These are phyloP conservation scores for Coranthus polyacanthus DNA, from an alignment of 2,797 vertebrate species.

Conservation along the genomic window DNA sequence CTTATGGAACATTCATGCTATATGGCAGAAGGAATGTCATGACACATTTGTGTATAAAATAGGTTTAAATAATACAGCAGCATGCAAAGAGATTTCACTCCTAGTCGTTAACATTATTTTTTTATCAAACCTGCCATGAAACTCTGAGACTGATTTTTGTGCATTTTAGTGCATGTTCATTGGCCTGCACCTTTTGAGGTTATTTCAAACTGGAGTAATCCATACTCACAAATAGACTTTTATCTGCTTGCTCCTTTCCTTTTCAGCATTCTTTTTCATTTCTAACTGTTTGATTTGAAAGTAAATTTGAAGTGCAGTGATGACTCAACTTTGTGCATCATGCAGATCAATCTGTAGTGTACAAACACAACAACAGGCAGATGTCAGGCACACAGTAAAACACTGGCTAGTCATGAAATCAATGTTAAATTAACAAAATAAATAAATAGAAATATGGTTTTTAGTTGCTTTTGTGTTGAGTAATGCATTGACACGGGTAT, in stretches of 20 bases:
- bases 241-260: background rate
- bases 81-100: slow-evolving; percentile 48
- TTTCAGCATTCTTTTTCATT: background rate
- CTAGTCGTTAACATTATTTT: slow-evolving; percentile 9
- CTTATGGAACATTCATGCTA: slow-evolving; percentile 26
- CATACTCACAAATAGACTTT: slow-evolving; percentile 12
- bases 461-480: slow-evolving; percentile 12
- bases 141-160: slow-evolving; percentile 26
- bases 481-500: slow-evolving; percentile 16
- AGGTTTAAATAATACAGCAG: slow-evolving; percentile 21
- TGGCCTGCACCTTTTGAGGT: slow-evolving; percentile 6
- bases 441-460: slow-evolving; percentile 4
- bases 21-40: slow-evolving; percentile 35
- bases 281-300: slow-evolving; percentile 28
- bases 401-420: slow-evolving; percentile 13
- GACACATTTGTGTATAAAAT: slow-evolving; percentile 37
- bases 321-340: slow-evolving; percentile 25
- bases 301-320: slow-evolving; percentile 29
- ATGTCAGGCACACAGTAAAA: slow-evolving; percentile 37
- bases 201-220: slow-evolving; percentile 23
- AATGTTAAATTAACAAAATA: slow-evolving; percentile 20
- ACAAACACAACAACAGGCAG: slow-evolving; percentile 26
- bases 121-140: slow-evolving; percentile 26
- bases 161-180: slow-evolving; percentile 17
- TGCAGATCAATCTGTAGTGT: slow-evolving; percentile 47